Conservation (phyloP, 2,113 vertebrate species). For the Plecturocebus donacophilus region DNA sequence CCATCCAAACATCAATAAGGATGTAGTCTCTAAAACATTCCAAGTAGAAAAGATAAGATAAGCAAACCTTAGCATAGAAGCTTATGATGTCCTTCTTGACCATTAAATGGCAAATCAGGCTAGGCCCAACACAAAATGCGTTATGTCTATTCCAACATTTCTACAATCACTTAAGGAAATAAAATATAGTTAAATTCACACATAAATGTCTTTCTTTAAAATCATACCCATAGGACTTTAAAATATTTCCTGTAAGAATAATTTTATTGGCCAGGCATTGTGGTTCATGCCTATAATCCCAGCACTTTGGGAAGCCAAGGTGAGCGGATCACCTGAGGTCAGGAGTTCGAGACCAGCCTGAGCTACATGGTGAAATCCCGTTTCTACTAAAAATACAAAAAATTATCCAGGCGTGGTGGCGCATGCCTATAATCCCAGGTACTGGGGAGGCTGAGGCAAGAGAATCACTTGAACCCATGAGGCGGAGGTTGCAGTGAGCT, state of each 20-base stretch:
- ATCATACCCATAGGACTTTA: not conserved
- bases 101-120: not conserved
- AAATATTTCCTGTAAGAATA: slow-evolving; percentile 9
- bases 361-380: too few relatives aligned
- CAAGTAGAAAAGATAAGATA: not conserved
- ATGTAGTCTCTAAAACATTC: not conserved
- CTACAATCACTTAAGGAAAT: not conserved
- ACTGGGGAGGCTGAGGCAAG: too few relatives aligned
- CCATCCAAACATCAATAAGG: not conserved
- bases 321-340: too few relatives aligned
- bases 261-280: not conserved
- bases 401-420: too few relatives aligned
- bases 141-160: not conserved
- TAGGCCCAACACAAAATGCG: not conserved
- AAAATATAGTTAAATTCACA: not conserved
- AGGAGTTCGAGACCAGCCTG: too few relatives aligned
- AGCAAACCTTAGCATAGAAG: not conserved
- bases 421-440: too few relatives aligned
- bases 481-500: too few relatives aligned
- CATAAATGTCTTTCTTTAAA: not conserved
- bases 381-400: too few relatives aligned
- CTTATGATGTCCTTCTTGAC: not conserved
- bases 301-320: too few relatives aligned
- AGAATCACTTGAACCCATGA: too few relatives aligned
- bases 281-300: too few relatives aligned